Base-by-base conservation (phyloP, 2,113 vertebrate species). In the Notothenia coriiceps region DNA sequence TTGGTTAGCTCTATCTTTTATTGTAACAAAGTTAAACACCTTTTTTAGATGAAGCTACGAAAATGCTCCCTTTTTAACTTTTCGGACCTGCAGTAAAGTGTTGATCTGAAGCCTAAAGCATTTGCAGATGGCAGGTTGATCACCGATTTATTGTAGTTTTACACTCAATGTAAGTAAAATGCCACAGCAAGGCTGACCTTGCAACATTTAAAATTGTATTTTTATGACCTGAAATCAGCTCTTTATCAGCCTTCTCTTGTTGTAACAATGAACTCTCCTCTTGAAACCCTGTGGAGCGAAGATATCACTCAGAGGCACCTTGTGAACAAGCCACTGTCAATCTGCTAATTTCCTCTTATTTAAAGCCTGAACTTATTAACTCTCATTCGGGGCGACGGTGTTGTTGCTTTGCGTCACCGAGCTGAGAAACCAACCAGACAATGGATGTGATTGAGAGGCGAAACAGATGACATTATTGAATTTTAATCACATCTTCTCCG, bases 371-470 rank as follows among this genome's bases (percentile, higher is more conserved):
- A 88, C 86, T 86, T 92, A 88, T 91, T 87, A 91, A 92, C 90
- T 84, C 75, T 82, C 75, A 61, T 85, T 71, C 62, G 80, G 73
- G 73, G 55, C 22, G 64, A 85, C 49, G 4, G 80, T 89, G 86
- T 88, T 90, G 88, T 88, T 86, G 81, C 86, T 87, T 68, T 75
- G 90, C 79, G 68, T 84, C 87, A 86, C 73, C 66, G 75, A 88
- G 89, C 89, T 85, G 75, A 85, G 79, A 89, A 89, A 86, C 92
- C 76, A 77, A 75, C 62, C 80, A 92, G 91, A 95, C 95, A 95
- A 95, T 94, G 89, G 92, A 77, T 84, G 91, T 95, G 95, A 95
- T 95, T 95, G 94, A 94, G 88, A 90, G 77, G 83, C 74, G 79
- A 85, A 91, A 90, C 83, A 80, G 82, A 92, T 86, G 85, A 89